phyloP scores from a whole-genome alignment of 2,797 vertebrate species.

The Mormyrus proboscirostris region DNA sequence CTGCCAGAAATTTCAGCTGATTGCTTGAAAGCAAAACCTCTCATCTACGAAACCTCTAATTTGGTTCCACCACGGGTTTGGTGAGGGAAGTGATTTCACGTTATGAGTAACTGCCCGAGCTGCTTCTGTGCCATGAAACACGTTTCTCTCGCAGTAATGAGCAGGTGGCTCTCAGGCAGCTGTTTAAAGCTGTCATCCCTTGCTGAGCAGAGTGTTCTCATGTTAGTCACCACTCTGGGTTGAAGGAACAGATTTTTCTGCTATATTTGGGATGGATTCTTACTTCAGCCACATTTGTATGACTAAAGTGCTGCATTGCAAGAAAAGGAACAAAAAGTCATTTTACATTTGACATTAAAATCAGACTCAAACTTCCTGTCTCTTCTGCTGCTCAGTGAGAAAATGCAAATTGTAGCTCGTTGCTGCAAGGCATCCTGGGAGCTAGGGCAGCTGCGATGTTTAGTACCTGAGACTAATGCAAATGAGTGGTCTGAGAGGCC shows the following conservation, averaged over 20 bases:
- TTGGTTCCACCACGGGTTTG: not conserved
- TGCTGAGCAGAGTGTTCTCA: not conserved
- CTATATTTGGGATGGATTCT: not conserved
- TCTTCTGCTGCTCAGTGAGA: not conserved
- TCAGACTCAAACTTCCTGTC: not conserved
- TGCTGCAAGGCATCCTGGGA: not conserved
- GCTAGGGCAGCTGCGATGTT: not conserved
- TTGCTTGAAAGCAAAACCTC: not conserved
- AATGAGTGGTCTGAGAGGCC: not conserved
- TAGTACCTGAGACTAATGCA: not conserved
- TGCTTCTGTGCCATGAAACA: not conserved
- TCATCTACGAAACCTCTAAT: not conserved
- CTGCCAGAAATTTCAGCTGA: not conserved
- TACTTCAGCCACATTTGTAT: not conserved
- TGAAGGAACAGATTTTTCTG: not conserved
- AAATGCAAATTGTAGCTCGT: not conserved
- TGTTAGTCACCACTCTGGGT: not conserved
- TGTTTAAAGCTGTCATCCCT: not conserved
- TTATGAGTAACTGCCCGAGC: not conserved
- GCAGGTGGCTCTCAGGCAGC: not conserved
- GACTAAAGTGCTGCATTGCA: not conserved
- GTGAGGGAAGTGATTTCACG: not conserved
- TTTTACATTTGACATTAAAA: not conserved
- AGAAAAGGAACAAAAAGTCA: not conserved
- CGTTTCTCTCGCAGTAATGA: not conserved